Percentiles rank a stretch among this genome's conserved stretches.
Conservation (phyloP, 2,888 invertebrate genomes). For the Dioctria rufipes region DNA sequence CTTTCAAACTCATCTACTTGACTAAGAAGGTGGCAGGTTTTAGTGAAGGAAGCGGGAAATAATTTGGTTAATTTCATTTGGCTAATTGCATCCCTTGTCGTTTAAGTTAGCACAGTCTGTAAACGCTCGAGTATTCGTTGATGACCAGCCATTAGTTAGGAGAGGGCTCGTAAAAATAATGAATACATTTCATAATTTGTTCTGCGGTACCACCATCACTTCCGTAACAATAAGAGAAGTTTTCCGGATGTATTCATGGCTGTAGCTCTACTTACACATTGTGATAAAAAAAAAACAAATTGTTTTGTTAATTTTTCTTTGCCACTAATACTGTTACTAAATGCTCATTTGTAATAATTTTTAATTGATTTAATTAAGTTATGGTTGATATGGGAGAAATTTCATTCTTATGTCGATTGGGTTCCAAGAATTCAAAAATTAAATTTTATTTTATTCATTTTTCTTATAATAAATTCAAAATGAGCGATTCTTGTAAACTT, state of each 20-base stretch:
- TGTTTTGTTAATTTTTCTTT: neutral
- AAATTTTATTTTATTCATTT: too few species aligned
- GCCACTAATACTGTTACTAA: neutral
- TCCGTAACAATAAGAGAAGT: neutral
- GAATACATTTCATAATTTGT: conserved; percentile 22
- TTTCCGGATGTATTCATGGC: neutral
- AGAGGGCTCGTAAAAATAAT: neutral
- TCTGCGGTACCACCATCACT: neutral
- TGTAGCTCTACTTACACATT: too few species aligned
- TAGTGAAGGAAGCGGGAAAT: conserved; percentile 31
- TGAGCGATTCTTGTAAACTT: too few species aligned
- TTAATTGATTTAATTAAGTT: neutral
- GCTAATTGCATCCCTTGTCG: conserved; percentile 56
- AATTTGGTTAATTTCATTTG: conserved; percentile 55
- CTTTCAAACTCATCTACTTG: neutral
- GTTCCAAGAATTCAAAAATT: too few species aligned
- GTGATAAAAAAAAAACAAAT: too few species aligned
- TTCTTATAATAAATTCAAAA: too few species aligned
- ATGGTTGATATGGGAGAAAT: neutral
- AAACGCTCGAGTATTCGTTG: conserved; percentile 6
- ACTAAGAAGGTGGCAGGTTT: neutral
- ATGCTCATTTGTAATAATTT: neutral
- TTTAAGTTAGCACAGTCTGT: conserved; percentile 47
- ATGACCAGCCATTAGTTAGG: conserved; percentile 1
- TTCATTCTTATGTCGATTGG: too few species aligned